phyloP scores from a whole-genome alignment of 2,797 vertebrate genomes.

The Alauda arvensis region DNA sequence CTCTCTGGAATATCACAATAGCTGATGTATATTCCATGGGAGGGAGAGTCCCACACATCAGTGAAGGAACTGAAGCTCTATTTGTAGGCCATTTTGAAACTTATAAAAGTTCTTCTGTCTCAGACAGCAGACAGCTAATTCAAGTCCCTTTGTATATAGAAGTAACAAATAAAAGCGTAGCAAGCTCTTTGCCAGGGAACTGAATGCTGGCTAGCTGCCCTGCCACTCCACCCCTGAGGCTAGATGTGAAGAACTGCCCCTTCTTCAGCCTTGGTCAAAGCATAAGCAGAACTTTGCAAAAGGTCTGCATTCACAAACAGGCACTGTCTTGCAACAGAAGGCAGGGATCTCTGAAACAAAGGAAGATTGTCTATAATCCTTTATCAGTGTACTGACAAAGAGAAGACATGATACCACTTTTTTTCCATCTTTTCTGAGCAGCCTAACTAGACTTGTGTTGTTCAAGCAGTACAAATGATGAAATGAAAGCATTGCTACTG shows the following conservation, averaged over 20 bases:
- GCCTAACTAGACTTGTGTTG: not conserved
- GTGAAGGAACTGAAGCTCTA: not conserved
- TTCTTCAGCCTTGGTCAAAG: not conserved
- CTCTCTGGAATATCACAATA: not conserved
- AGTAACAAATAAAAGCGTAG: not conserved
- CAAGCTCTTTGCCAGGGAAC: not conserved
- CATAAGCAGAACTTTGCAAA: not conserved
- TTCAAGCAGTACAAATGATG: not conserved
- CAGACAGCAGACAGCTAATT: not conserved
- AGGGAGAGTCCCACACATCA: not conserved
- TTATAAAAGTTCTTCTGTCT: slow-evolving; percentile 41
- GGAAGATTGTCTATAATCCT: not conserved
- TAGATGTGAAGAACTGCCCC: not conserved
- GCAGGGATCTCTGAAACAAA: not conserved
- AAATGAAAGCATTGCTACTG: not conserved
- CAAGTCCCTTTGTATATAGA: slow-evolving; percentile 1
- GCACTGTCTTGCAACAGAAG: not conserved
- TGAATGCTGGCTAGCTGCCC: not conserved
- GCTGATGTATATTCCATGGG: not conserved
- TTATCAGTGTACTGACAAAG: not conserved
- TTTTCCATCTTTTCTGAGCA: not conserved
- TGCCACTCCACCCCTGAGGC: not conserved
- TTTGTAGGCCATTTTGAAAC: not conserved
- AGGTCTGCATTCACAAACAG: not conserved
- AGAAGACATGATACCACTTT: not conserved